These are phyloP conservation scores for Halcyon leucocephala DNA, from an alignment of 2,797 vertebrate species.

Conservation along the genomic window DNA sequence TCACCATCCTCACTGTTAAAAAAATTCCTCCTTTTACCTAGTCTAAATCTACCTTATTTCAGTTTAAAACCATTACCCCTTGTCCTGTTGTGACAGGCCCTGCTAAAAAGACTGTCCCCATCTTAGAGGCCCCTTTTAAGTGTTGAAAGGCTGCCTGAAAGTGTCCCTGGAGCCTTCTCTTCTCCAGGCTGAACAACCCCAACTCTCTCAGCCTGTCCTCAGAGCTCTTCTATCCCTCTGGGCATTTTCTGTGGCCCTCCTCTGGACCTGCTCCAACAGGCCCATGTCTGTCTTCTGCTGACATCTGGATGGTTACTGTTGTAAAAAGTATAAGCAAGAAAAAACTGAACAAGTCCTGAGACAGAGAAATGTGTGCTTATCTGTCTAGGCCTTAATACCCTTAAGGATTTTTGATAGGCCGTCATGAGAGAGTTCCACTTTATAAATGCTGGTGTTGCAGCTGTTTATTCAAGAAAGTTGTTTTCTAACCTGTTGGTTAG, in stretches of 20 bases:
- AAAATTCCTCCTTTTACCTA: too few species aligned
- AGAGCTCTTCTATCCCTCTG: too few species aligned
- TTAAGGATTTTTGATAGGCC: not conserved
- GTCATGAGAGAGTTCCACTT: not conserved
- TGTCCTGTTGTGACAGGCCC: too few species aligned
- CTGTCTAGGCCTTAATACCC: not conserved
- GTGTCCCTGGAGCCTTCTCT: too few species aligned
- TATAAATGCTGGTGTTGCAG: not conserved
- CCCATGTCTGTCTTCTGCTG: not conserved
- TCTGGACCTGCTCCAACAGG: not conserved
- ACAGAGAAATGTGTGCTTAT: not conserved
- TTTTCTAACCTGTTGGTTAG: not conserved
- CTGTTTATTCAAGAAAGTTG: not conserved
- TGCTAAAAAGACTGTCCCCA: too few species aligned
- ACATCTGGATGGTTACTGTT: not conserved
- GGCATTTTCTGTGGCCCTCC: not conserved
- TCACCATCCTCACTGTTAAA: too few species aligned
- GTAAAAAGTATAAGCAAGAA: not conserved
- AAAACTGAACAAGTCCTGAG: not conserved
- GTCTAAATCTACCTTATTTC: too few species aligned
- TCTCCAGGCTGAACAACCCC: too few species aligned
- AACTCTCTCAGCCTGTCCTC: too few species aligned
- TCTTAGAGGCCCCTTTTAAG: too few species aligned
- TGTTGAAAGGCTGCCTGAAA: too few species aligned
- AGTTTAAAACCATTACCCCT: too few species aligned